Evolutionary conservation across 2,888 invertebrate genomes (phyloP).

Genomic region (Trichopoda pennipes): DNA sequence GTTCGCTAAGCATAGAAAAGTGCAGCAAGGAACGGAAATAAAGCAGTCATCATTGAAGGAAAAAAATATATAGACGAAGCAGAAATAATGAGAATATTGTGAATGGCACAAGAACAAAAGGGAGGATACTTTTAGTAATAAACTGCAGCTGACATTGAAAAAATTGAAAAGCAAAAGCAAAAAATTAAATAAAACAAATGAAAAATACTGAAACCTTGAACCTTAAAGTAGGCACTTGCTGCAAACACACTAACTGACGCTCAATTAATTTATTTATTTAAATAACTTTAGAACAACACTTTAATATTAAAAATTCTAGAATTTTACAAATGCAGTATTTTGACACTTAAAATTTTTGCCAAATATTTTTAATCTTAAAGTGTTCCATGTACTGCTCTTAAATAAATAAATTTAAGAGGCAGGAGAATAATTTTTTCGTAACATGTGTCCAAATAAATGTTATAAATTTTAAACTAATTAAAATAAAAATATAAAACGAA

Average conservation of each 20-base stretch:
- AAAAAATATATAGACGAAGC: conserved; percentile 29
- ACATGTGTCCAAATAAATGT: neutral
- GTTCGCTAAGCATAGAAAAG: conserved; percentile 50
- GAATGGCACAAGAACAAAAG: conserved; percentile 43
- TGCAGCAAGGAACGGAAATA: conserved; percentile 44
- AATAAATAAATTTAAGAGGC: no score
- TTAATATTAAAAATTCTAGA: no score
- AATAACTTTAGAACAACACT: no score
- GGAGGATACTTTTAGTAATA: neutral
- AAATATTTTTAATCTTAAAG: no score
- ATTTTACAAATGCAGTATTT: no score
- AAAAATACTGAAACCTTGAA: conserved; percentile 11
- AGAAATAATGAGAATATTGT: conserved; percentile 63
- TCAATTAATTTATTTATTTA: no score
- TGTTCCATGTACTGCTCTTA: no score
- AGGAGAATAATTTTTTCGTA: neutral
- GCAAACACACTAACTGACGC: no score
- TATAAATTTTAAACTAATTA: conserved; percentile 43
- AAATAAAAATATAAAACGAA: conserved; percentile 25
- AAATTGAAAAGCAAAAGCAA: neutral
- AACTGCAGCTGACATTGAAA: conserved; percentile 59
- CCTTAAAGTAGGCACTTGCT: conserved; percentile 48
- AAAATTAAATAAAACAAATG: conserved; percentile 1
- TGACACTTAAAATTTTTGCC: no score
- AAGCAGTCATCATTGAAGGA: conserved; percentile 5